phyloP scores from a whole-genome alignment of 2,888 invertebrate species.

The Archips crataeganus region DNA sequence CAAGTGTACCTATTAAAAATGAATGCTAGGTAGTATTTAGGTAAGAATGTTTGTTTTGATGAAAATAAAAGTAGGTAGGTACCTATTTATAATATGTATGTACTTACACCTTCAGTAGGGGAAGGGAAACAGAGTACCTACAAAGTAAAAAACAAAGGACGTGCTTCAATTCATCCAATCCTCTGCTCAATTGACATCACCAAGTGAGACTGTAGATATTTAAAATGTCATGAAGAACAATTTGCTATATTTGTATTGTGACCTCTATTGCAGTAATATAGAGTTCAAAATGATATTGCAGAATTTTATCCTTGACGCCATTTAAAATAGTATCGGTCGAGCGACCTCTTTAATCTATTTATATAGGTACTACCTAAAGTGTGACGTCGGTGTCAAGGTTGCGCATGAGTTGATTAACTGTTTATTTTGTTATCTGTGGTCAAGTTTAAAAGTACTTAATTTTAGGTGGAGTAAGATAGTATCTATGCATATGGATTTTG shows the following conservation, averaged over 20 bases:
- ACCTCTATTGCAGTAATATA: too few relatives aligned
- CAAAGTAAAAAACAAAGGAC: conserved; percentile 33
- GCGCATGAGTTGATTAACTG: conserved; percentile 8
- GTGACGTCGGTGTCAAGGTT: conserved; percentile 29
- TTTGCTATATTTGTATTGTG: too few relatives aligned
- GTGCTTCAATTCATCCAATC: conserved; percentile 29
- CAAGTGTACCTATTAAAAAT: too few relatives aligned
- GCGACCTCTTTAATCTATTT: conserved; percentile 36
- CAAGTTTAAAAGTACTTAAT: not conserved
- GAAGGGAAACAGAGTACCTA: not conserved
- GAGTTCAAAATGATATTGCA: too few relatives aligned
- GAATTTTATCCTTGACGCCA: too few relatives aligned
- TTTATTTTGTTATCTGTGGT: conserved; percentile 29
- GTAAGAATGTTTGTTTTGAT: too few relatives aligned
- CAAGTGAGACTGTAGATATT: not conserved
- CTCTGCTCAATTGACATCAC: conserved; percentile 25
- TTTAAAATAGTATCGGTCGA: too few relatives aligned
- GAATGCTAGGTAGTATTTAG: too few relatives aligned
- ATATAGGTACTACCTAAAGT: not conserved
- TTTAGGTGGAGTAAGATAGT: conserved; percentile 2
- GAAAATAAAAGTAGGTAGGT: too few relatives aligned
- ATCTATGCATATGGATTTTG: too few relatives aligned
- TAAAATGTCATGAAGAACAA: too few relatives aligned
- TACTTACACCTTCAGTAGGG: not conserved
- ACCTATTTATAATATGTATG: not conserved